Percentiles rank a stretch among this genome's conserved stretches.
phyloP scores from a whole-genome alignment of 1,140 invertebrate genomes.

The Drosophila saltans region DNA sequence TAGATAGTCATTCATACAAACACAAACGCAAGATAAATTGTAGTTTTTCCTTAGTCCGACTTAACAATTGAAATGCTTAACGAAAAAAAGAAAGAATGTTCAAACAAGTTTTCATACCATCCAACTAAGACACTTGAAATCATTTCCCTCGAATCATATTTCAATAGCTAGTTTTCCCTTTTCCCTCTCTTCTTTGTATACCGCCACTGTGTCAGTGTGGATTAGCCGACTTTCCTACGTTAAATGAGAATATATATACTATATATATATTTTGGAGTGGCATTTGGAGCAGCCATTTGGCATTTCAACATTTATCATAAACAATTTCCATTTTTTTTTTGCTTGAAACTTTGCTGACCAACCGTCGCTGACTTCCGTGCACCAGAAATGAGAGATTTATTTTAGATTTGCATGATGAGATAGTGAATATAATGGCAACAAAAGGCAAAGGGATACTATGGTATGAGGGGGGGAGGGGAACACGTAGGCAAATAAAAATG shows the following conservation, averaged over 20 bases:
- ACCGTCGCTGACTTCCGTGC: constrained; percentile 69
- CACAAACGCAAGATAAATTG: too few species aligned
- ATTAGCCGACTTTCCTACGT: background rate
- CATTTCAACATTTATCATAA: constrained; percentile 50
- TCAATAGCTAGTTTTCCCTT: too few species aligned
- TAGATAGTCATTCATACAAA: too few species aligned
- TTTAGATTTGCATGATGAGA: constrained; percentile 74
- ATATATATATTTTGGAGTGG: background rate
- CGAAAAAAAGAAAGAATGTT: too few species aligned
- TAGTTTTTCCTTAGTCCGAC: too few species aligned
- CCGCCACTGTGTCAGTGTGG: background rate
- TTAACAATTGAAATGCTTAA: too few species aligned
- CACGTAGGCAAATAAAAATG: constrained; percentile 78
- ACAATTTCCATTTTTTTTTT: constrained; percentile 16
- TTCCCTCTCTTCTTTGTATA: too few species aligned
- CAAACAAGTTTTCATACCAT: too few species aligned
- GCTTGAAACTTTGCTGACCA: constrained; percentile 52
- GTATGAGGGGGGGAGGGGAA: constrained; percentile 4
- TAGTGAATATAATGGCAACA: constrained; percentile 44
- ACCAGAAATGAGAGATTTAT: constrained; percentile 75
- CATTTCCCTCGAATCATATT: too few species aligned
- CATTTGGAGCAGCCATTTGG: background rate
- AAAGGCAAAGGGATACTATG: background rate
- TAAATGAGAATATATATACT: background rate
- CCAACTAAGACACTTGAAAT: too few species aligned